A percentile compares a stretch with the other conserved stretches of the same genome.
phyloP scores from a whole-genome alignment of 2,797 vertebrate species.

The Mico argentatus region DNA sequence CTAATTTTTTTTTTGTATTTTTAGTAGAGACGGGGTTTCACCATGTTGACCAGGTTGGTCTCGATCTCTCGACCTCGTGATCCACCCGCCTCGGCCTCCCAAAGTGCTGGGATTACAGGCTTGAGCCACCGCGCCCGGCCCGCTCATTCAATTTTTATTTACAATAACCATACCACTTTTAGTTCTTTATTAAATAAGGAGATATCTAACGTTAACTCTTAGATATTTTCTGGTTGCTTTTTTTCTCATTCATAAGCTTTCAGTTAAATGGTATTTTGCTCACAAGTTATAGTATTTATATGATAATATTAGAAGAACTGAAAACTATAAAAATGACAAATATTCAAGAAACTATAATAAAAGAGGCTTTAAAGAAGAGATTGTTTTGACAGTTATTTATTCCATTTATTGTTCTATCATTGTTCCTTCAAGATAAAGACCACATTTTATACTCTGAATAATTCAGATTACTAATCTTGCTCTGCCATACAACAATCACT shows the following conservation, averaged over 20 bases:
- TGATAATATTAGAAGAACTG: not conserved
- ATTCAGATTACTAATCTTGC: not conserved
- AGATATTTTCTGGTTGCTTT: not conserved
- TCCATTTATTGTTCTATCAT: not conserved
- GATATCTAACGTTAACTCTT: not conserved
- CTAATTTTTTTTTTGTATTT: too few species aligned
- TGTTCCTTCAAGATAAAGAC: slow-evolving; percentile 2
- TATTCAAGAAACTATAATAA: not conserved
- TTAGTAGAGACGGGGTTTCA: too few species aligned
- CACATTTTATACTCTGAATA: not conserved
- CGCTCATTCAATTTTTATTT: not conserved
- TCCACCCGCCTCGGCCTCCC: too few species aligned
- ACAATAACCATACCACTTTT: not conserved
- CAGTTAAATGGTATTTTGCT: not conserved
- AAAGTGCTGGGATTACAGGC: too few species aligned
- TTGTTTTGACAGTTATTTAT: not conserved
- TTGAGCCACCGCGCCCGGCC: too few species aligned
- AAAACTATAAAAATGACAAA: not conserved
- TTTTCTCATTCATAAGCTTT: not conserved
- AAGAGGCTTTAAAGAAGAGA: not conserved
- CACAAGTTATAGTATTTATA: not conserved
- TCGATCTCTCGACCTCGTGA: too few species aligned
- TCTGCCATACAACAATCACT: not conserved
- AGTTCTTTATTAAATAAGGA: not conserved
- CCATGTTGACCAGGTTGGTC: too few species aligned